Evolutionary conservation across 2,888 invertebrate genomes (phyloP).

Genomic region (Deroplatys truncata): DNA sequence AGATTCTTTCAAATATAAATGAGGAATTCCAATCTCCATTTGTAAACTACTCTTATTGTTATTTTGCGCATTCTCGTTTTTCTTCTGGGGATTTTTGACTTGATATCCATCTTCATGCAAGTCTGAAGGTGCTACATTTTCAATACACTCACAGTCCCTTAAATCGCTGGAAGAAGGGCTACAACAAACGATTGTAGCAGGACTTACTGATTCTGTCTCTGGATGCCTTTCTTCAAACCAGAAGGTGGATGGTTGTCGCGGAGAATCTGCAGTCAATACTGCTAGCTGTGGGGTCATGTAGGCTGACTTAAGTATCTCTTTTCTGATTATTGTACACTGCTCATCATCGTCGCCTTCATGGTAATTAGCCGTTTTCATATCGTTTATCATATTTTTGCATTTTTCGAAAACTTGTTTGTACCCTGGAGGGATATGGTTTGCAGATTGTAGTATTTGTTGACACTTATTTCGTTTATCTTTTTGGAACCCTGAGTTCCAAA

Average conservation of each 20-base stretch:
- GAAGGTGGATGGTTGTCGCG: rapidly evolving
- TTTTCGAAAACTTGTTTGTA: neutral
- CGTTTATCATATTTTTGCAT: neutral
- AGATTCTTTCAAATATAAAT: too few relatives aligned
- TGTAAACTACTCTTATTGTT: neutral
- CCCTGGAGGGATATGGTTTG: neutral
- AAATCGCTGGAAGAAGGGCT: neutral
- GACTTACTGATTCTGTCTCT: neutral
- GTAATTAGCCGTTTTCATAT: neutral
- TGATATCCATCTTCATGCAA: neutral
- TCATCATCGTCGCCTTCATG: neutral
- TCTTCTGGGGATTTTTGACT: neutral
- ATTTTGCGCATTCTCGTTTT: neutral
- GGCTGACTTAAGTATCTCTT: neutral
- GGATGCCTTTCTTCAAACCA: neutral
- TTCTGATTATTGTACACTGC: neutral
- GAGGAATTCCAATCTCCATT: neutral
- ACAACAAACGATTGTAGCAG: neutral
- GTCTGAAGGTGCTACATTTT: neutral
- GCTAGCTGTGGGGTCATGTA: neutral
- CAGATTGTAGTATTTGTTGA: neutral
- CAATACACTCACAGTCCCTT: neutral
- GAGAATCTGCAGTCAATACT: neutral
- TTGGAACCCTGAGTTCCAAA: neutral
- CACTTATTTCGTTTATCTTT: neutral